Conservation (phyloP, 2,113 vertebrate genomes). For the Semnornis frantzii region DNA sequence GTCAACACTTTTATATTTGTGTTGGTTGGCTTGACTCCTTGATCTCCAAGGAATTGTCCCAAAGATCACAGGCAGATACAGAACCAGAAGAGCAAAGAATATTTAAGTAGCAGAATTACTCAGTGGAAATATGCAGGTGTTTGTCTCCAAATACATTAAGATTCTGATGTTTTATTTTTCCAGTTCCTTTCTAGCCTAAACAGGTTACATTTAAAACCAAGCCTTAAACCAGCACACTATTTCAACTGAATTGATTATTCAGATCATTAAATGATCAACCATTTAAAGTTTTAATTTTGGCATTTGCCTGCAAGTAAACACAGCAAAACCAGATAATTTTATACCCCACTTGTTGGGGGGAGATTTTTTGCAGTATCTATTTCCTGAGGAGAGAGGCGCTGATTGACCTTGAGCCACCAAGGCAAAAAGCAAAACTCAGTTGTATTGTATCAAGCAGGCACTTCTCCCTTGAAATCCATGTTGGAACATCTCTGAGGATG, state of each 20-base stretch:
- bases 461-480: not conserved
- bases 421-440: not conserved
- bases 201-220: not conserved
- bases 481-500: not conserved
- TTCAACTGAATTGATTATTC: not conserved
- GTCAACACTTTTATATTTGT: conserved; percentile 32
- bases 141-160: not conserved
- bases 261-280: not conserved
- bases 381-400: not conserved
- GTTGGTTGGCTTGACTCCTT: conserved; percentile 20
- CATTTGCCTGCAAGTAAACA: not conserved
- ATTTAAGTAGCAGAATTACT: conserved; percentile 15
- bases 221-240: not conserved
- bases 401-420: not conserved
- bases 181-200: not conserved
- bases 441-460: not conserved
- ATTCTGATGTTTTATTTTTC: conserved; percentile 1
- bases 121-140: conserved; percentile 16
- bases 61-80: conserved; percentile 4
- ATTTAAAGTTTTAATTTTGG: not conserved
- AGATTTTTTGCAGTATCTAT: not conserved
- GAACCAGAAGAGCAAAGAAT: conserved; percentile 32
- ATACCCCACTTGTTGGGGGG: too few relatives aligned
- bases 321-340: not conserved
- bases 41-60: not conserved